These are phyloP conservation scores for Mus spretus DNA, from an alignment of 2,797 vertebrate genomes.

Conservation along the genomic window DNA sequence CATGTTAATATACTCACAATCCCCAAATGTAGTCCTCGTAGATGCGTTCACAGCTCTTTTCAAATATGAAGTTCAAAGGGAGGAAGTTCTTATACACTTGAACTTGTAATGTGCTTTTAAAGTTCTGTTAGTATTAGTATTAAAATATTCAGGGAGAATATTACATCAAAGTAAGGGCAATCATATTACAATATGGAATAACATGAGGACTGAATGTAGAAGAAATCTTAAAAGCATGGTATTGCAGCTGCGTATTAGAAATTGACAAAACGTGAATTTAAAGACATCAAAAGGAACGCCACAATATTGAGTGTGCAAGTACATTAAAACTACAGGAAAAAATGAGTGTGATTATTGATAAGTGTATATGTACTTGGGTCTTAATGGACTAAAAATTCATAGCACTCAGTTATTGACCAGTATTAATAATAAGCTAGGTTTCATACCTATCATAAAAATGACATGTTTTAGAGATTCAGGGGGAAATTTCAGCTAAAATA, in stretches of 20 bases:
- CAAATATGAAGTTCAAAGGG: conserved; percentile 70
- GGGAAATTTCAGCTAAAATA: not conserved
- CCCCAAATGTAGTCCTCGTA: not conserved
- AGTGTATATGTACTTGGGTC: not conserved
- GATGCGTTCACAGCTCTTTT: conserved; percentile 34
- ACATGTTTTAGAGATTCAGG: not conserved
- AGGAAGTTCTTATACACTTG: conserved; percentile 50
- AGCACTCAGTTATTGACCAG: not conserved
- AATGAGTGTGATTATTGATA: not conserved
- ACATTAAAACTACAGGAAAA: conserved; percentile 57
- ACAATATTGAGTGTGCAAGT: not conserved
- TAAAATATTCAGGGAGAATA: conserved; percentile 74
- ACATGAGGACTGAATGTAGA: not conserved
- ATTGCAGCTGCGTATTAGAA: conserved; percentile 5
- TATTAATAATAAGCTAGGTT: not conserved
- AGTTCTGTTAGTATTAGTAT: conserved; percentile 70
- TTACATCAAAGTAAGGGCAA: conserved; percentile 71
- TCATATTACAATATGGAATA: conserved; percentile 26
- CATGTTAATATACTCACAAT: not conserved
- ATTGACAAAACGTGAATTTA: conserved; percentile 64
- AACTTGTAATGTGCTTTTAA: conserved; percentile 49
- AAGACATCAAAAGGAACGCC: conserved; percentile 50
- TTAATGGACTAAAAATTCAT: conserved; percentile 37
- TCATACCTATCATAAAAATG: not conserved
- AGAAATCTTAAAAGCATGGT: conserved; percentile 45